Evolutionary conservation across 2,888 invertebrate genomes (phyloP), one percentile per base, ranked within the genome.

Genomic region (Xestoiulus laeticollis): DNA sequence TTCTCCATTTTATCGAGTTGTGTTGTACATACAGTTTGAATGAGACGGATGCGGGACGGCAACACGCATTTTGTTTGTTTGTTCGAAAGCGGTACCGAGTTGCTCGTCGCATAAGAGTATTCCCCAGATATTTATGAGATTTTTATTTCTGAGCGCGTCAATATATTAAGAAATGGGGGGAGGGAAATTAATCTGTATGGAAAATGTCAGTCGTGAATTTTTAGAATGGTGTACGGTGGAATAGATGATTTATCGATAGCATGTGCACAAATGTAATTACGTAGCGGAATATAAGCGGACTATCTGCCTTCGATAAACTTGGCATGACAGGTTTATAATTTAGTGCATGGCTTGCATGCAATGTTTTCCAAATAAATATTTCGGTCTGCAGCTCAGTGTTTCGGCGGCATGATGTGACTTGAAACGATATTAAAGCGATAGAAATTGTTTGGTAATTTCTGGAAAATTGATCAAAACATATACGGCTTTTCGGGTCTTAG

Each of bases 1-100:
- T 78, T 78, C 78, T 78, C 78, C 78, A 78, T 78, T 78, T 78
- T 78, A 78, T 78, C 78, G 78, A 78, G 14, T 78, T 78, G 78
- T 78, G 78, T 30, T 78, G 78, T 78, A 78, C 78, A 78, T 78
- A 78, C 78, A 78, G 78, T 78, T 78, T 78, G 30, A 78, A 78
- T 78, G 78, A 78, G 78, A 78, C 30, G 78, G 30, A 78, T 30
- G 78, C 78, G 30, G 30, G 78, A 30, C 30, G 78, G 78, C 14
- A 78, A 26, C 78, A 30, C 78, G 30, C 14, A 30, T 78, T 78
- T 22, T 48, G n/a, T 59, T 22, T 48, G n/a, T 59, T 78, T 14
- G 30, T 78, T 30, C 30, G 14, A 78, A 12, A 78, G 14, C 16
- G 30, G 26, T 30, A 30, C 5, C 30, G 30, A 78, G 78, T 78